Evolutionary conservation across 2,888 invertebrate species (phyloP).

Genomic region (Ferrisia virgata): DNA sequence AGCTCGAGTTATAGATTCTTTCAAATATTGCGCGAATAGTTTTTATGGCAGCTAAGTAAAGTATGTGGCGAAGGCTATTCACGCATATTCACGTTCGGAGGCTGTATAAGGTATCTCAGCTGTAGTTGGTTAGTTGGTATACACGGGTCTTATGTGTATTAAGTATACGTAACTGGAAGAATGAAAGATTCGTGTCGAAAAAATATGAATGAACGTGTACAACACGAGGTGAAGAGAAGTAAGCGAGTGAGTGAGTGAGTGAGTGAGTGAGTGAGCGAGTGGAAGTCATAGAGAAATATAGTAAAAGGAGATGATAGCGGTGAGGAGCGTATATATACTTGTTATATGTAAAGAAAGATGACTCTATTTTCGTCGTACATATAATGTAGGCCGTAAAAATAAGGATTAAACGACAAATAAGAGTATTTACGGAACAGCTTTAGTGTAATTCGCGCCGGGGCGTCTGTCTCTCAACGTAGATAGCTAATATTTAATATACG

Average conservation of each 20-base stretch:
- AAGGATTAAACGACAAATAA: slow-evolving; percentile 3
- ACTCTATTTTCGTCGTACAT: background rate
- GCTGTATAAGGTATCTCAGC: too few species aligned
- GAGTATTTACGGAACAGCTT: background rate
- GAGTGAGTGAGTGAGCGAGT: background rate
- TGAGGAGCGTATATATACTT: background rate
- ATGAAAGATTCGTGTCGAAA: background rate
- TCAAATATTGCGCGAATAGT: background rate
- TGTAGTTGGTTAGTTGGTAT: too few species aligned
- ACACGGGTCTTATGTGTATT: background rate
- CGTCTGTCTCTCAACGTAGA: background rate
- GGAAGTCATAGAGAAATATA: too few species aligned
- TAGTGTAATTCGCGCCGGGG: background rate
- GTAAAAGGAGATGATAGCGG: background rate
- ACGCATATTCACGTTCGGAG: too few species aligned
- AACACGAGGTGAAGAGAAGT: background rate
- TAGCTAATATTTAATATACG: too few species aligned
- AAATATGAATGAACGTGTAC: background rate
- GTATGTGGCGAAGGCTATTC: background rate
- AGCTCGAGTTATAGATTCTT: background rate
- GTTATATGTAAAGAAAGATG: background rate
- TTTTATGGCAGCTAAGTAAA: background rate
- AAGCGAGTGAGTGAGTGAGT: background rate
- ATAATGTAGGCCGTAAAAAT: background rate
- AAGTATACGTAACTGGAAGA: background rate